Base-by-base conservation (phyloP, 2,113 vertebrate genomes). In the Sclerurus mexicanus region DNA sequence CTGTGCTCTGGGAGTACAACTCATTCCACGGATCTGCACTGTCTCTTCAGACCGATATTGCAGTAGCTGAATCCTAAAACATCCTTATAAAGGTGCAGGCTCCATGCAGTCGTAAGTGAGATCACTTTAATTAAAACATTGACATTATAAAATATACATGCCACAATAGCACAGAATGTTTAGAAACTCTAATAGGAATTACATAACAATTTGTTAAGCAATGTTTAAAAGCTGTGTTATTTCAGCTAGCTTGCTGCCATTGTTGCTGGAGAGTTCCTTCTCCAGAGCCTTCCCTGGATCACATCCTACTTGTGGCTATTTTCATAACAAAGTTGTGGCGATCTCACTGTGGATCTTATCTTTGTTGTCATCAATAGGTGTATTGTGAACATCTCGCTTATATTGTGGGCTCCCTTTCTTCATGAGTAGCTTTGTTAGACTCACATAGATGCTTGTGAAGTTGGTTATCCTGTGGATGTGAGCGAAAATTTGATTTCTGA, bases 21-120 rank as follows among this genome's bases (percentile, higher is more conserved):
- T 66, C 42, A 28, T 79, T 58, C 72, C 33, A 1, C 3, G 64
- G 56, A 3, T 28, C 72, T 58, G 5, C 53, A 6, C 37, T 1
- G 1, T 18, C 46, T 74, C 47, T 72, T 40, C 55, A 2, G 17
- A 73, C 47, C 0, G 0, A 6, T 3, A n/a, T 30, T 7, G 19
- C 0, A 0, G 42, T 50, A 42, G 4, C 42, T 85, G 72, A 60
- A 78, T 86, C 44, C 31, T 64, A 19, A 40, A 69, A 25, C 33
- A 11, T 59, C 37, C 20, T 23, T 60, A 52, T 30, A 60, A 94
- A 95, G 64, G 44, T 87, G 19, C 56, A 63, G 42, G 56, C 28
- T 90, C 44, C 64, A 88, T 27, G 0, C 11, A 71, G 27, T 63
- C 55, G 24, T 91, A 78, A 86, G 59, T 52, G 74, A 77, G 59